A percentile compares a stretch with the other conserved stretches of the same genome.
Evolutionary conservation across 2,888 invertebrate genomes (phyloP).

Genomic region (Platycheirus rosarum): DNA sequence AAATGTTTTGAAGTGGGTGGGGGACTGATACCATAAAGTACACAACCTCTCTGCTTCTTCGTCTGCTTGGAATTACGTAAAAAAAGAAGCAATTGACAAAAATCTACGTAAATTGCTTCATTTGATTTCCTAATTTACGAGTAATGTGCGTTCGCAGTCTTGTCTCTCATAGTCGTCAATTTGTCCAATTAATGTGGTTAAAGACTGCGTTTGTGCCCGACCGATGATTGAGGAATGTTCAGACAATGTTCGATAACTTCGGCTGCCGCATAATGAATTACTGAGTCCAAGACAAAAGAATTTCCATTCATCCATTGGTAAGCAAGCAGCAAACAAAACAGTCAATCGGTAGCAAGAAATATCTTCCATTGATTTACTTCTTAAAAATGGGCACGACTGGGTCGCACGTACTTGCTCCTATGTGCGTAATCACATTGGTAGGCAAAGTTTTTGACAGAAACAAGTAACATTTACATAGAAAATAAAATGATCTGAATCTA

Average conservation of each 20-base stretch:
- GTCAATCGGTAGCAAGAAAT: conserved; percentile 68
- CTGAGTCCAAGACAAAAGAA: conserved; percentile 53
- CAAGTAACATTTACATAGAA: no score
- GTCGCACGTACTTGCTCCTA: no score
- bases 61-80: not conserved
- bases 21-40: not conserved
- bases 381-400: no score
- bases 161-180: conserved; percentile 68
- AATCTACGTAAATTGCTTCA: conserved; percentile 68
- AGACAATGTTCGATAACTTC: conserved; percentile 37
- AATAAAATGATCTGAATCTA: no score
- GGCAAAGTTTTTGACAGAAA: no score
- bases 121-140: conserved; percentile 69
- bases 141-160: conserved; percentile 59
- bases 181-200: conserved; percentile 64
- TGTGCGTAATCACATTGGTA: no score
- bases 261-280: conserved; percentile 26
- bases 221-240: not conserved
- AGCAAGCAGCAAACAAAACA: conserved; percentile 25
- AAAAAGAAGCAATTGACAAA: conserved; percentile 54
- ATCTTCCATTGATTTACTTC: conserved; percentile 3
- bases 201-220: conserved; percentile 7
- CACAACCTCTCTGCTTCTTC: not conserved
- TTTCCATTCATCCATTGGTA: conserved; percentile 23
- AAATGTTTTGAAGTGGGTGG: not conserved